Conservation (phyloP, 2,888 invertebrate genomes). For the Thereva nobilitata region DNA sequence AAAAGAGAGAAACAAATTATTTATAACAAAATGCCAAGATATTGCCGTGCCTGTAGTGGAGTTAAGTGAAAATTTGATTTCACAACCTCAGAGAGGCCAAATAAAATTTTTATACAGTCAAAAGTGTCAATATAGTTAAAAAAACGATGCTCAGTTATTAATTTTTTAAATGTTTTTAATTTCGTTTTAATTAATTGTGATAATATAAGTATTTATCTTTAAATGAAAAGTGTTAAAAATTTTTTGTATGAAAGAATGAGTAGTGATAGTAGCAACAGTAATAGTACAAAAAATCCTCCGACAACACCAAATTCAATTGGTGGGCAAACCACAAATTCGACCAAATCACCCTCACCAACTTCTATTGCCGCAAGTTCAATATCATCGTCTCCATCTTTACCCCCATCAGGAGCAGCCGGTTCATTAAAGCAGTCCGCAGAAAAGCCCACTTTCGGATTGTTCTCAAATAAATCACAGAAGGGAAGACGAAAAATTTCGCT, state of each 20-base stretch:
- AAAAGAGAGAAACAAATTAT: conserved; percentile 8
- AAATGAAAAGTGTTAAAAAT: conserved; percentile 57
- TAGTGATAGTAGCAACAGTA: conserved; percentile 47
- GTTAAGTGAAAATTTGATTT: conserved; percentile 11
- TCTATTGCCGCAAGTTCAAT: conserved; percentile 39
- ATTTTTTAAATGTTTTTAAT: conserved; percentile 11
- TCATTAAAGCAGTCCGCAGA: conserved; percentile 40
- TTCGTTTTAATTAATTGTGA: conserved; percentile 30
- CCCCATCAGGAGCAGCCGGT: conserved; percentile 43
- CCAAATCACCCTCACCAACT: conserved; percentile 37
- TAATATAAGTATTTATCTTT: conserved; percentile 24
- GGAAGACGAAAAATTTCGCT: conserved; percentile 83
- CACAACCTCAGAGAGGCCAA: conserved; percentile 28
- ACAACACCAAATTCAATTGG: conserved; percentile 13
- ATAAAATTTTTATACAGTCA: conserved; percentile 24
- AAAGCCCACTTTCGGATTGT: conserved; percentile 36
- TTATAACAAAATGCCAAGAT: conserved; percentile 26
- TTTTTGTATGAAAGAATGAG: conserved; percentile 56
- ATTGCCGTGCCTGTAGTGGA: conserved; percentile 7
- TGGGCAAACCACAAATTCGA: neutral
- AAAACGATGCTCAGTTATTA: too few species aligned
- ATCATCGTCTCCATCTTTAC: conserved; percentile 38
- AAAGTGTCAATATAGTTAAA: neutral
- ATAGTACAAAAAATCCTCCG: conserved; percentile 35
- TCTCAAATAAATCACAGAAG: conserved; percentile 64